phyloP scores from a whole-genome alignment of 2,888 invertebrate species.

The Caenorhabditis sp. region DNA sequence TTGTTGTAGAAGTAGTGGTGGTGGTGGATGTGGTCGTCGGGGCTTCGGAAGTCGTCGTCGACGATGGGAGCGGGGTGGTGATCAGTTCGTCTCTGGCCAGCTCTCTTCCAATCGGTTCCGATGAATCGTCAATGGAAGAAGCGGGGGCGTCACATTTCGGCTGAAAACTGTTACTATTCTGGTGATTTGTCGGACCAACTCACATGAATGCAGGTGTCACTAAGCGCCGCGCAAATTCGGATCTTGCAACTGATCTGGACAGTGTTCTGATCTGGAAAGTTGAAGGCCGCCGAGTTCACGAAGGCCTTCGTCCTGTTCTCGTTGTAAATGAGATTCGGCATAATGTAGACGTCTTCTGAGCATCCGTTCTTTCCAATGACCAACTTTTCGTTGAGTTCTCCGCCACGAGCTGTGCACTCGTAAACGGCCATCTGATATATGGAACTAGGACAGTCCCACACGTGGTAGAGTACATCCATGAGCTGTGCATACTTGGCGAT shows the following conservation, averaged over 20 bases:
- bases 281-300: conserved; percentile 76
- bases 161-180: conserved; percentile 2
- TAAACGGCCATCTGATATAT: conserved; percentile 75
- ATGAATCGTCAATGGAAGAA: conserved; percentile 33
- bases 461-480: conserved; percentile 77
- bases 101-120: conserved; percentile 45
- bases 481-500: conserved; percentile 65
- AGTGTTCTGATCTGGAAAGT: conserved; percentile 75
- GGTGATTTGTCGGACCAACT: neutral
- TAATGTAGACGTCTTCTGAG: conserved; percentile 70
- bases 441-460: conserved; percentile 76
- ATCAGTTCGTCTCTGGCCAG: conserved; percentile 55
- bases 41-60: conserved; percentile 1
- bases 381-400: conserved; percentile 65
- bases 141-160: conserved; percentile 49
- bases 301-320: conserved; percentile 72
- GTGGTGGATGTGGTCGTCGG: conserved; percentile 35
- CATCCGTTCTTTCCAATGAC: conserved; percentile 76
- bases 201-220: conserved; percentile 65
- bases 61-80: conserved; percentile 28
- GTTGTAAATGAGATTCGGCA: conserved; percentile 75
- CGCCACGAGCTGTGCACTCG: conserved; percentile 73
- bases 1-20: conserved; percentile 19
- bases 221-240: conserved; percentile 70
- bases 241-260: conserved; percentile 77